Conservation (phyloP, 2,113 vertebrate genomes). For the Potamarius usumacintae region DNA sequence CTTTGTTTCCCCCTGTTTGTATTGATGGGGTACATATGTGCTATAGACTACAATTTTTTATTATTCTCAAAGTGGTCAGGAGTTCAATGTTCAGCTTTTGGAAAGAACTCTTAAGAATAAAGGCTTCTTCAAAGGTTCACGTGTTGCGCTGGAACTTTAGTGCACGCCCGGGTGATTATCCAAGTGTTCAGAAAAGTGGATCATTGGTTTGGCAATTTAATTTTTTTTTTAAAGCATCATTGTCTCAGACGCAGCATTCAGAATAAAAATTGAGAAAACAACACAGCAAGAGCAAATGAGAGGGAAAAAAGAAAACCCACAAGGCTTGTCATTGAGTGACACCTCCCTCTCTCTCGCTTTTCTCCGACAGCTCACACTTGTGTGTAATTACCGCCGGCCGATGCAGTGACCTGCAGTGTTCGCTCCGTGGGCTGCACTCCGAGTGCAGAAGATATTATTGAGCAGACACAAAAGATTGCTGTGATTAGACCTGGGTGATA, state of each 20-base stretch:
- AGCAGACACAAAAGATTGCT: slow-evolving; percentile 39
- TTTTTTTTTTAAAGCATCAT: not conserved
- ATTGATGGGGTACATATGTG: not conserved
- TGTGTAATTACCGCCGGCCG: slow-evolving; percentile 39
- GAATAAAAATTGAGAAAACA: not conserved
- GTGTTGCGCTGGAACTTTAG: slow-evolving; percentile 23
- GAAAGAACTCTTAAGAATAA: not conserved
- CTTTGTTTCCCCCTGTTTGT: not conserved
- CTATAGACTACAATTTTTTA: not conserved
- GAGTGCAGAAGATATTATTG: slow-evolving; percentile 21
- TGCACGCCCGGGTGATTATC: slow-evolving; percentile 44
- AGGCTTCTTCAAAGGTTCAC: not conserved
- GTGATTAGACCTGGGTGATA: slow-evolving; percentile 41
- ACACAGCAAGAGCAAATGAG: not conserved
- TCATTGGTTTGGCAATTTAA: not conserved
- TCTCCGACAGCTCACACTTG: not conserved
- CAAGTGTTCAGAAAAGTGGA: not conserved
- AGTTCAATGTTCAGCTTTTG: not conserved
- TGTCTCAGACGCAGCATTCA: not conserved
- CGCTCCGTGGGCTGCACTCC: slow-evolving; percentile 4
- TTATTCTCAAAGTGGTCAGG: not conserved
- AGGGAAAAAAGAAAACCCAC: not conserved
- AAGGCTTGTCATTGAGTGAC: not conserved
- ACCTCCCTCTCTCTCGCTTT: not conserved
- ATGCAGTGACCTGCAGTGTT: slow-evolving; percentile 19